Base-by-base conservation (phyloP, 2,113 vertebrate species). In the Erythrocercus mccallii region DNA sequence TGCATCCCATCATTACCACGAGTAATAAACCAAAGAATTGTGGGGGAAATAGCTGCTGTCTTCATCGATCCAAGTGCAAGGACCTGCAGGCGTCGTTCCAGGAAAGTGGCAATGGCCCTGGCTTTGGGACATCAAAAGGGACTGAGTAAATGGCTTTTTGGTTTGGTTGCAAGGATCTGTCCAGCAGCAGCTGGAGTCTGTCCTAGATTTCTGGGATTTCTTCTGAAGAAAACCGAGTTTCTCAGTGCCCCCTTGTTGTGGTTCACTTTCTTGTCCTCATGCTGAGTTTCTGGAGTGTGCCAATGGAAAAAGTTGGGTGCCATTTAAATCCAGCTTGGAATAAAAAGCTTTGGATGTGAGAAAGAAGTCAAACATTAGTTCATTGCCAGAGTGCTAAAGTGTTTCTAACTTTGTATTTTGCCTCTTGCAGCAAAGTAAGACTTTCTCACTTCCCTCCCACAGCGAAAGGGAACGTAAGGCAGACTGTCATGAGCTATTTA, bases 401-500 rank as follows among this genome's bases (percentile, higher is more conserved):
- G 93, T 97, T 97, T 94, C 95, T 94, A 96, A 95, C 84, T 97
- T 94, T 90, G 9, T 86, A 82, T 92, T 94, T 95, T 91, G 86
- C 91, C 64, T 95, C 96, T 95, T 92, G 94, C 86, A 84, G 96
- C 61, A 71, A 81, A 94, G 86, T 86, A 54, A 94, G 83, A 38
- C 92, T 94, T 96, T 92, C 94, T 92, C 96, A 94, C 95, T 92
- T 95, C 83, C 92, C 94, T 95, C 95, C 95, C 91, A 93, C 96
- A 95, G 92, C 73, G 54, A 88, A 82, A 61, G 92, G 70, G 73
- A 82, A 79, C 35, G 94, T 79, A 90, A 96, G 92, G 94, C 94
- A 95, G 96, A 92, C 91, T 95, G 90, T 94, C 87, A 88, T 85
- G 85, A 95, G 91, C 90, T 94, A 81, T 81, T 94, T 95, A 95